phyloP scores from a whole-genome alignment of 2,888 invertebrate genomes.

The Cotesia congregata region DNA sequence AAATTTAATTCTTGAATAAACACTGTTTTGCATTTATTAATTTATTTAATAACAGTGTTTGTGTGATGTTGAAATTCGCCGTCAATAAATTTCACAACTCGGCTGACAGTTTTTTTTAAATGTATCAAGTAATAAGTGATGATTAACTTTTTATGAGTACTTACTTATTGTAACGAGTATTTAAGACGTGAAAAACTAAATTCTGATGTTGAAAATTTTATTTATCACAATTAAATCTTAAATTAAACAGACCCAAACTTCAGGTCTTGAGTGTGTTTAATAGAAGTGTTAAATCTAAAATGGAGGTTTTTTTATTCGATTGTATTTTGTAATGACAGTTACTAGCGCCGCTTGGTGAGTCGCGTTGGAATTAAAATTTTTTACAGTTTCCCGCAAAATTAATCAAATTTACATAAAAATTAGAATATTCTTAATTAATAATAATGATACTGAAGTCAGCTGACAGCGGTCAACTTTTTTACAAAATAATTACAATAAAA shows the following conservation, averaged over 20 bases:
- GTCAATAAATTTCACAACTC: neutral
- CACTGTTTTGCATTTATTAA: neutral
- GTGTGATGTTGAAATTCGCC: neutral
- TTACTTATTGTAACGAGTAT: neutral
- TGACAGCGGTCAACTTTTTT: no score
- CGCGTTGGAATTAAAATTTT: neutral
- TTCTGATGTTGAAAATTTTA: neutral
- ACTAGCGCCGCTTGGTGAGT: neutral
- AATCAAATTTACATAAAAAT: no score
- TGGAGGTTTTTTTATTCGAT: neutral
- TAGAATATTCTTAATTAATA: no score
- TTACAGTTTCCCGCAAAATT: neutral
- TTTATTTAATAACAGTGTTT: neutral
- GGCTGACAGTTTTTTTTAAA: no score
- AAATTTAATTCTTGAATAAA: no score
- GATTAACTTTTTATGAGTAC: neutral
- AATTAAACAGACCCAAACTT: neutral
- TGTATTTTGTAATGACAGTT: neutral
- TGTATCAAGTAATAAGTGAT: no score
- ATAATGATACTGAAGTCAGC: no score
- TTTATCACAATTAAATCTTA: neutral
- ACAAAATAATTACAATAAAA: no score
- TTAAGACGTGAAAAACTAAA: neutral
- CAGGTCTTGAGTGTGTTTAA: neutral
- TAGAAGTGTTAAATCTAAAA: slow-evolving; percentile 40